Evolutionary conservation across 2,888 invertebrate species (phyloP), one percentile per base, ranked within the genome.

Genomic region (Meiosimyza decipiens): DNA sequence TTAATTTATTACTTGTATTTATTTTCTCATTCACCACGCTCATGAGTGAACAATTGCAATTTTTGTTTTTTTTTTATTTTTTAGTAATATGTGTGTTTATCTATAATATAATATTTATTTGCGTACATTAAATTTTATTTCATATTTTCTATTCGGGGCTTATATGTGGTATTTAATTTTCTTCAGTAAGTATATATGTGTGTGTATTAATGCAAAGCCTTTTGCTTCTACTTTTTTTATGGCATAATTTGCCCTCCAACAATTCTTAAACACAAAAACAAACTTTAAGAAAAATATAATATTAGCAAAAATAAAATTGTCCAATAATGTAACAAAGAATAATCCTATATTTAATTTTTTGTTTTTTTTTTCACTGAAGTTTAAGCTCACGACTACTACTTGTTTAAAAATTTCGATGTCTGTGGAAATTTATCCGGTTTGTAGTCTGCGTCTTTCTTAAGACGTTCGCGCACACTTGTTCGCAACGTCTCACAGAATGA

Each of bases 361-460:
- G 55, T 72, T 74, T 70, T 50, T 49, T 18, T 57, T 16, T 28
- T 40, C 40, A 40, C 63, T 52, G 22, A 65, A 59, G 63, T 71
- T 64, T 64, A 60, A 60, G 40, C 12, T 67, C 66, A 69, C 54
- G 18, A 47, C 55, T 67, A 78, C 79, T 85, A 83, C 69, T 84
- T 84, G 62, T 85, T 82, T 40, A 86, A 81, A 77, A 85, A 87
- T 79, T 87, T 87, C 77, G 85, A 81, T 74, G 85, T 83, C 74
- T 86, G 85, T 76, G 87, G 87, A 84, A 84, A 87, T 80, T 85
- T 87, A 68, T 82, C 83, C n/a, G 83, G 73, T 54, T 81, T 81
- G 54, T 81, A 87, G 75, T 87, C 86, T 15, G 80, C 77, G 74
- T 87, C 87, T 33, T 81, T 82, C 77, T 85, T 83, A 51, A 87